These are phyloP conservation scores for Scortum barcoo DNA, from an alignment of 2,113 vertebrate genomes.

Conservation along the genomic window DNA sequence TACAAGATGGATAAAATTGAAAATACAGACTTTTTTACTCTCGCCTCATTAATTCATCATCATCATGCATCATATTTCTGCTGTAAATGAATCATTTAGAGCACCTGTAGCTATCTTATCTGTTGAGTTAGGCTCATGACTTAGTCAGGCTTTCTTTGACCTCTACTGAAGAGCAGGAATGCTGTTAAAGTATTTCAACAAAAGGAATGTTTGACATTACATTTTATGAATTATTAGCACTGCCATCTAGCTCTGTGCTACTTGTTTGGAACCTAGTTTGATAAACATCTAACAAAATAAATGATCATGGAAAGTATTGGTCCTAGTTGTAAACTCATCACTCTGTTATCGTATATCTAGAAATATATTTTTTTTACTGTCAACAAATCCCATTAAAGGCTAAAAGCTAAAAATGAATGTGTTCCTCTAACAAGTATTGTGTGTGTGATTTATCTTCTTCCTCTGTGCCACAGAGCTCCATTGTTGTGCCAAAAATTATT, in stretches of 20 bases:
- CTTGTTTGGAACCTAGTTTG: neutral
- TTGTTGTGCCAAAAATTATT: neutral
- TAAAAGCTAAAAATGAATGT: neutral
- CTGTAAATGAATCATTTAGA: neutral
- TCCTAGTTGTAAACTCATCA: neutral
- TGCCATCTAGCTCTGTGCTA: neutral
- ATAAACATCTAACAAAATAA: neutral
- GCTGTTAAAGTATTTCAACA: neutral
- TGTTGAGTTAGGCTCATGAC: too few relatives aligned
- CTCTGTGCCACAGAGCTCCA: neutral
- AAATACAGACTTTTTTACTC: neutral
- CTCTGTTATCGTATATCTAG: neutral
- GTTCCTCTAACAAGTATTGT: neutral
- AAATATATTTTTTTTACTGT: neutral
- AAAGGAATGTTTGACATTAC: neutral
- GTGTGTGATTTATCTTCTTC: neutral
- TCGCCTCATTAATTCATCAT: neutral
- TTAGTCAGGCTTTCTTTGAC: neutral
- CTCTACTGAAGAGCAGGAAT: neutral
- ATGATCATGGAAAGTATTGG: neutral
- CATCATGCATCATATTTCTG: too few relatives aligned
- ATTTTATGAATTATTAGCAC: neutral
- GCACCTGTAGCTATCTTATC: neutral
- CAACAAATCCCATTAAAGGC: too few relatives aligned
- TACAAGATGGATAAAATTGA: neutral